Base-by-base conservation (phyloP, 2,888 invertebrate genomes). In the Aricia artaxerxes region DNA sequence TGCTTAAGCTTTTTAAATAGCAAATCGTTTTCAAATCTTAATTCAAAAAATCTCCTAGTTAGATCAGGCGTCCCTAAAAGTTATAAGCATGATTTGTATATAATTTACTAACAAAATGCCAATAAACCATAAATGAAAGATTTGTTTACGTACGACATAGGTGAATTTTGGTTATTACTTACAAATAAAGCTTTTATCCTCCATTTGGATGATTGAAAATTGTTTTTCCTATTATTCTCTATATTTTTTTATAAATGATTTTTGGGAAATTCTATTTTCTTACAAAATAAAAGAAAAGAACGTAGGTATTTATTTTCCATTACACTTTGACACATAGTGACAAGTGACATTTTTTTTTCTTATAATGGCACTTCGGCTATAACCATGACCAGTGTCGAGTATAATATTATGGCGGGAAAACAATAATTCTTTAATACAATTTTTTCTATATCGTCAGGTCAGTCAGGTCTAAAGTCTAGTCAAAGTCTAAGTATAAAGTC, bases 1-100 rank as follows among this genome's bases (percentile, higher is more conserved):
- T 92, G 94, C 81, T 93, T 94, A 83, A 89, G 92, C 81, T 89
- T 91, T 83, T 90, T 94, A 84, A 95, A 95, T 49, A 94, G 85
- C 88, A 88, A 89, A 78, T 93, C 92, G 84, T 94, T 88, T 83
- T 92, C 87, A 79, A 94, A 93, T 79, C 94, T 88, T 73, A 94
- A 83, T 81, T 90, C 85, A 79, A 94, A 89, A 81, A 94, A 85
- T 81, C 86, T 90, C 81, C 87, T 90, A 35, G 88, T 91, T n/a
- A 92, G 86, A 78, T 90, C 89, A 64, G 90, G 85, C 6, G 91
- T 90, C 94, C 94, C 95, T 95, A 82, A 81, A 91, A 88, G 44
- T 73, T 78, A 81, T 72, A 69, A 35, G 16, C 35, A 35, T 38
- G 69, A 35, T 5, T 69, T 35, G 24, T 64, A 1, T 24, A 11